Evolutionary conservation across 2,113 vertebrate species (phyloP).

Genomic region (Xenus cinereus): DNA sequence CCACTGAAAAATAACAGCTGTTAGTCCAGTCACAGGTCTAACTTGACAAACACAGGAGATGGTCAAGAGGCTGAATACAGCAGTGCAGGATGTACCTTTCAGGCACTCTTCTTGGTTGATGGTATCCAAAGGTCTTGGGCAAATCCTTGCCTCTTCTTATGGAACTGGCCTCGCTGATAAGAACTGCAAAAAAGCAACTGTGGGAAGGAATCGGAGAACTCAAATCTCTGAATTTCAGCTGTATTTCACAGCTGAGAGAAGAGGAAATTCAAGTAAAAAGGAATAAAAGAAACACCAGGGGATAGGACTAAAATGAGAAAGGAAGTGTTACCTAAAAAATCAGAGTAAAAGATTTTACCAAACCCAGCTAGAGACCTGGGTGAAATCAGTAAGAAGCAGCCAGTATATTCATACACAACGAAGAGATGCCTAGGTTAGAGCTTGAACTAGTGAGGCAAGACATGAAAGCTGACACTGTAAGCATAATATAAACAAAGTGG

Average conservation of each 20-base stretch:
- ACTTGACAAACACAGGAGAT: neutral
- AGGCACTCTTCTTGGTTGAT: neutral
- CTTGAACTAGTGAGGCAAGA: neutral
- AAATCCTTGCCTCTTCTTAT: neutral
- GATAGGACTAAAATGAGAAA: neutral
- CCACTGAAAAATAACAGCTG: neutral
- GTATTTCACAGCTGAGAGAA: neutral
- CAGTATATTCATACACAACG: neutral
- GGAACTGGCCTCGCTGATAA: neutral
- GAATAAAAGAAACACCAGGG: neutral
- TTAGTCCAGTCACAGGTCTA: neutral
- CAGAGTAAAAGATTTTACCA: neutral
- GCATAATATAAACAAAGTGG: neutral
- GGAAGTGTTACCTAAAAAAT: neutral
- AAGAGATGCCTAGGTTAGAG: neutral
- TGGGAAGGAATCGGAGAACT: neutral
- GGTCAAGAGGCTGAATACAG: neutral
- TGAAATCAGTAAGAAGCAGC: neutral
- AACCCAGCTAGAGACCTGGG: neutral
- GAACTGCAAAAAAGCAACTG: neutral
- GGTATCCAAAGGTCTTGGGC: neutral
- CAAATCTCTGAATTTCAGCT: neutral
- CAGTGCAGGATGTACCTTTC: neutral
- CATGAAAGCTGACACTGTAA: neutral
- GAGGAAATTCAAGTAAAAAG: neutral